Evolutionary conservation across 2,113 vertebrate species (phyloP).

Genomic region (Reinhardtius hippoglossoides): DNA sequence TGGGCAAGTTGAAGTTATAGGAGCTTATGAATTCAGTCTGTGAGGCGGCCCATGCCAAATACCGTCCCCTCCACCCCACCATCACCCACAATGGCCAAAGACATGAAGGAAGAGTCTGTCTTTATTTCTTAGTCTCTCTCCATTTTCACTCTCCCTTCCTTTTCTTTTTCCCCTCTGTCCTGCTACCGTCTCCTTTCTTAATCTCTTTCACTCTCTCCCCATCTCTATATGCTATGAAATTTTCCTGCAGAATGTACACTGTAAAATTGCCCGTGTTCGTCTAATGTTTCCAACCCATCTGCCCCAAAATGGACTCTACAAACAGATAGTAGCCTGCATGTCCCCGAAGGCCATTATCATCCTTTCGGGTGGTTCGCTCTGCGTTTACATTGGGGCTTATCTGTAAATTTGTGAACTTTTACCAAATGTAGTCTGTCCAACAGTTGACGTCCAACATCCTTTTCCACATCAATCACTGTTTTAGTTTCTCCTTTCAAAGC

Average conservation of each 20-base stretch:
- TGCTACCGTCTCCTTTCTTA: conserved; percentile 16
- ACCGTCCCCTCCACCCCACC: conserved; percentile 47
- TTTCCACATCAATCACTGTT: conserved; percentile 77
- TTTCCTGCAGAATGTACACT: conserved; percentile 32
- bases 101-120: conserved; percentile 58
- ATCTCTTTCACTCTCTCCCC: conserved; percentile 1
- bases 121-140: conserved; percentile 23
- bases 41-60: conserved; percentile 75
- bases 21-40: conserved; percentile 85
- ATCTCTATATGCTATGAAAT: conserved; percentile 16
- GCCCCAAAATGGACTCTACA: conserved; percentile 56
- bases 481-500: conserved; percentile 77
- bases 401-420: conserved; percentile 79
- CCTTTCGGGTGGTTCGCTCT: conserved; percentile 47
- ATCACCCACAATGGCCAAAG: conserved; percentile 49
- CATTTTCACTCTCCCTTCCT: conserved; percentile 10
- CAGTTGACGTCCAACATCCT: conserved; percentile 71
- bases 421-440: conserved; percentile 73
- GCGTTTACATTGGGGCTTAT: conserved; percentile 73
- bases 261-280: conserved; percentile 49
- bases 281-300: conserved; percentile 53
- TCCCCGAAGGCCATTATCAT: conserved; percentile 62
- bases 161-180: conserved; percentile 11
- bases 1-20: conserved; percentile 82
- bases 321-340: conserved; percentile 51